Evolutionary conservation across 2,888 invertebrate genomes (phyloP).

Genomic region (Dascillus cervinus): DNA sequence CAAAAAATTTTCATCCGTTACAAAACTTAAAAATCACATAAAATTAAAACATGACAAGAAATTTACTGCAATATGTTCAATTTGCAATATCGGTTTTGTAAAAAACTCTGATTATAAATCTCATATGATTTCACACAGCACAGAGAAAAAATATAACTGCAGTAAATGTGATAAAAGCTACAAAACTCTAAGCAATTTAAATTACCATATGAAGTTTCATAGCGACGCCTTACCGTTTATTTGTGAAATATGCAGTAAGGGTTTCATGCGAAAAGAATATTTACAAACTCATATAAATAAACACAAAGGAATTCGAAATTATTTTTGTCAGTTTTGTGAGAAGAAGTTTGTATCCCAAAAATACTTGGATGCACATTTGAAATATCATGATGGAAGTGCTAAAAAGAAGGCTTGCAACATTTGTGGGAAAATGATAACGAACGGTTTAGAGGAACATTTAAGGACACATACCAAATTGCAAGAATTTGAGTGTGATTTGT

Average conservation of each 20-base stretch:
- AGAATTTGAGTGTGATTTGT: slow-evolving; percentile 35
- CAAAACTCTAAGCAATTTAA: slow-evolving; percentile 39
- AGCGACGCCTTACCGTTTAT: slow-evolving; percentile 30
- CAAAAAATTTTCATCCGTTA: slow-evolving; percentile 35
- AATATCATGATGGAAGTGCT: slow-evolving; percentile 34
- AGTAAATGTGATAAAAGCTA: slow-evolving; percentile 35
- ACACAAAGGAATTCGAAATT: slow-evolving; percentile 37
- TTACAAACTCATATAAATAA: slow-evolving; percentile 36
- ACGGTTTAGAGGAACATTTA: slow-evolving; percentile 37
- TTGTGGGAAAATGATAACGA: slow-evolving; percentile 34
- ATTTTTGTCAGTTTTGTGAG: slow-evolving; percentile 30
- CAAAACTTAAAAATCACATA: slow-evolving; percentile 36
- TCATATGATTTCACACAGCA: slow-evolving; percentile 37
- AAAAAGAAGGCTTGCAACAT: slow-evolving; percentile 34
- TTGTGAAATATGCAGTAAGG: slow-evolving; percentile 34
- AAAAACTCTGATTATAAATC: slow-evolving; percentile 38
- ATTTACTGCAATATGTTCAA: slow-evolving; percentile 37
- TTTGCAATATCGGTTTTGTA: slow-evolving; percentile 38
- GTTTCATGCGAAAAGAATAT: slow-evolving; percentile 40
- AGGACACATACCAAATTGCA: slow-evolving; percentile 35
- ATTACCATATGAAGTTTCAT: slow-evolving; percentile 39
- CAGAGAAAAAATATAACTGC: slow-evolving; percentile 38
- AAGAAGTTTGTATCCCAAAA: slow-evolving; percentile 39
- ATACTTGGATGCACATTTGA: slow-evolving; percentile 36
- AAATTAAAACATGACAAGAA: slow-evolving; percentile 39